Percentiles rank a stretch among this genome's conserved stretches.
Evolutionary conservation across 2,113 vertebrate genomes (phyloP).

Genomic region (Rhagologus leucostigma): DNA sequence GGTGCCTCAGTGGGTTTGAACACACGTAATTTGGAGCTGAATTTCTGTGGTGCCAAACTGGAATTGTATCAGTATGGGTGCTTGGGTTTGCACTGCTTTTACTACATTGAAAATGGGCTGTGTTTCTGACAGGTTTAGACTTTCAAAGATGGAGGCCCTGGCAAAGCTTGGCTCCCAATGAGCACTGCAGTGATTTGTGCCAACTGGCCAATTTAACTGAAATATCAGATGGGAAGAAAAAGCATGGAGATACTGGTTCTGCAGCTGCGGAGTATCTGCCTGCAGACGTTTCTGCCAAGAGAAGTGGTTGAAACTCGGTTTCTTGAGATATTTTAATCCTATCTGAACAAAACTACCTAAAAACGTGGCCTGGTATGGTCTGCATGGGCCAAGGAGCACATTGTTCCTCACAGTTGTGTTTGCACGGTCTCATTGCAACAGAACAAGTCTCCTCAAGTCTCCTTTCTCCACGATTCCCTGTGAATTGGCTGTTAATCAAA

Average conservation of each 20-base stretch:
- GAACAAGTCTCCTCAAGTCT: constrained; percentile 46
- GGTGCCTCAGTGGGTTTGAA: neutral
- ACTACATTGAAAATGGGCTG: neutral
- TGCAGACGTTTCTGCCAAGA: constrained; percentile 32
- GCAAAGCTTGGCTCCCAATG: neutral
- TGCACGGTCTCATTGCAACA: neutral
- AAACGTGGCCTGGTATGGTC: constrained; percentile 29
- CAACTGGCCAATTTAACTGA: constrained; percentile 14
- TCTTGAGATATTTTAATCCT: constrained; percentile 54
- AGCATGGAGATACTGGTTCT: constrained; percentile 2
- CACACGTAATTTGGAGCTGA: neutral
- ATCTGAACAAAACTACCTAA: constrained; percentile 44
- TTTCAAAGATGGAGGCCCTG: neutral
- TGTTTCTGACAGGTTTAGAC: constrained; percentile 12
- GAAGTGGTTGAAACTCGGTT: neutral
- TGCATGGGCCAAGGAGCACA: constrained; percentile 28
- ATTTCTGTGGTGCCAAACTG: neutral
- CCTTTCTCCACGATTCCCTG: neutral
- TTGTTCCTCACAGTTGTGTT: constrained; percentile 49
- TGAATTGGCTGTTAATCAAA: neutral
- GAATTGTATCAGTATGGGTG: neutral
- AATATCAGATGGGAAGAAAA: neutral
- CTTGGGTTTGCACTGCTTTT: neutral
- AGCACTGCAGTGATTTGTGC: neutral
- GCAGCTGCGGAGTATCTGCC: constrained; percentile 1